Evolutionary conservation across 2,888 invertebrate genomes (phyloP).

Genomic region (Apamea crenata): DNA sequence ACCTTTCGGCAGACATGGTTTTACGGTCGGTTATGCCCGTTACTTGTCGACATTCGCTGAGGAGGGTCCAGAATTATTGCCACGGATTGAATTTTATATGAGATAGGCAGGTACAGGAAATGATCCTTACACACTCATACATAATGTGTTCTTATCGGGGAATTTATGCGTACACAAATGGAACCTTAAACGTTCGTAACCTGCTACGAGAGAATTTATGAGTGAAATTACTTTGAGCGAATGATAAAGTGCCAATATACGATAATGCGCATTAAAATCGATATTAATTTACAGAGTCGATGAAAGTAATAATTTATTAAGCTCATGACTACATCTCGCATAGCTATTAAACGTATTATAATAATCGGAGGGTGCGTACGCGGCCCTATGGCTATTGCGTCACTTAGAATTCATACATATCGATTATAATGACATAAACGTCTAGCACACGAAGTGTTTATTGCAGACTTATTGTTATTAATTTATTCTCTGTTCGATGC

Average conservation of each 20-base stretch:
- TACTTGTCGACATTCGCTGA: constrained; percentile 61
- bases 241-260: constrained; percentile 10
- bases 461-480: constrained; percentile 20
- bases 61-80: constrained; percentile 66
- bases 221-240: constrained; percentile 19
- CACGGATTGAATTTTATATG: constrained; percentile 66
- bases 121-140: constrained; percentile 18
- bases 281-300: constrained; percentile 22
- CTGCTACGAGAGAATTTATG: constrained; percentile 6
- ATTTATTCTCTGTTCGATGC: background rate
- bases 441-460: constrained; percentile 47
- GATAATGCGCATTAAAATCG: constrained; percentile 13
- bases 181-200: constrained; percentile 6
- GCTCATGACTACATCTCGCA: constrained; percentile 81
- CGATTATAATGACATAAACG: constrained; percentile 81
- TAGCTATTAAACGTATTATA: constrained; percentile 77
- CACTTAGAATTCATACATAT: constrained; percentile 86
- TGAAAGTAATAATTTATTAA: constrained; percentile 51
- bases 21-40: constrained; percentile 71
- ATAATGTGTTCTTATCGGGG: background rate
- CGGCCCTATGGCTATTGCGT: constrained; percentile 79
- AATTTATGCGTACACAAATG: constrained; percentile 31
- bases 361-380: constrained; percentile 81
- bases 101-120: constrained; percentile 54
- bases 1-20: constrained; percentile 71